Evolutionary conservation across 2,797 vertebrate genomes (phyloP).

Genomic region (Manis crassicaudata): DNA sequence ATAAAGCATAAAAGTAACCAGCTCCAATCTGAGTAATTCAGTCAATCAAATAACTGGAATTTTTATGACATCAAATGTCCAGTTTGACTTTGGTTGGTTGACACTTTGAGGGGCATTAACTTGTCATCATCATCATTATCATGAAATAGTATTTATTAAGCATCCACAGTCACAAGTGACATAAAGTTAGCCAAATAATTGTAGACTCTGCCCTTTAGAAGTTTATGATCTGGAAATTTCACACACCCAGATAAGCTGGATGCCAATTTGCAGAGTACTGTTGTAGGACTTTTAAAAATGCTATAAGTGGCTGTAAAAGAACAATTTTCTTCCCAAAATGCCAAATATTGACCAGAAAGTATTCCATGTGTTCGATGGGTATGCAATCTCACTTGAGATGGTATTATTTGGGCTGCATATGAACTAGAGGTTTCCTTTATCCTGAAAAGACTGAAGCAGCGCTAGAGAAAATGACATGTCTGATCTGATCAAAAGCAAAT

Average conservation of each 20-base stretch:
- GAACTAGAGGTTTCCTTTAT: neutral
- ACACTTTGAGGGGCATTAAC: conserved; percentile 67
- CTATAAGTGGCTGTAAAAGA: conserved; percentile 61
- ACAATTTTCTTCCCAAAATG: conserved; percentile 55
- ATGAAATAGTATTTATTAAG: conserved; percentile 75
- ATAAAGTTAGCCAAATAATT: conserved; percentile 74
- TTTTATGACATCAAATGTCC: conserved; percentile 73
- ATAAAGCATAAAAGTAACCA: conserved; percentile 60
- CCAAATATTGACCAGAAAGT: conserved; percentile 29
- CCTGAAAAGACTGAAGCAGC: neutral
- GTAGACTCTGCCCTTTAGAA: conserved; percentile 73
- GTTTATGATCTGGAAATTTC: conserved; percentile 78
- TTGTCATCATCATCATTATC: conserved; percentile 75
- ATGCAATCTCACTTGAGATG: conserved; percentile 30
- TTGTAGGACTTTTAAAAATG: conserved; percentile 34
- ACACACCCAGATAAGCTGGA: conserved; percentile 62
- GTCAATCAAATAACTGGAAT: conserved; percentile 55
- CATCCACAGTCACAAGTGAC: conserved; percentile 31
- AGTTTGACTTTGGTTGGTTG: conserved; percentile 75
- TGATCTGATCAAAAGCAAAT: conserved; percentile 42
- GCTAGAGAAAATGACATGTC: conserved; percentile 14
- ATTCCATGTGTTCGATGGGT: neutral
- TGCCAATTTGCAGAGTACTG: conserved; percentile 60
- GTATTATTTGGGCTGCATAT: conserved; percentile 16
- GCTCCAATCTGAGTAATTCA: conserved; percentile 70